Evolutionary conservation across 2,113 vertebrate genomes (phyloP), one percentile per base, ranked within the genome.

Genomic region (Gallinago undulata): DNA sequence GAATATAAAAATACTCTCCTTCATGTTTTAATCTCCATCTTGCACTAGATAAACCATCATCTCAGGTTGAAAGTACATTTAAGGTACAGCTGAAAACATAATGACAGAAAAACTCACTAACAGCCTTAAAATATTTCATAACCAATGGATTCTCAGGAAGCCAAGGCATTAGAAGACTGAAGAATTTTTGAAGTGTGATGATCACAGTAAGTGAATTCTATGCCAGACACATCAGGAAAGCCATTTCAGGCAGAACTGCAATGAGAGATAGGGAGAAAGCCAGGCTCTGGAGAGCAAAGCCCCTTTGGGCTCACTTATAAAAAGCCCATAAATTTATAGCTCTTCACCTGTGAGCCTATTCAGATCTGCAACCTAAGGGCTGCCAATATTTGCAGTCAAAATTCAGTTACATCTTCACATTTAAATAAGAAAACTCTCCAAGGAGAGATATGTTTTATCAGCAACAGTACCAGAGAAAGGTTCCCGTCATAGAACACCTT

Each of bases 391-490:
- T 93, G 74, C 55, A 39, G 73, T 17, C 70, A 63, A 94, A 93
- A 89, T 94, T 87, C 63, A 53, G 90, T 57, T 92, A 75, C 66
- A 76, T 45, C 62, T 75, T 96, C 82, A n/a, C 72, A 90, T 94
- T 93, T 64, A 89, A 94, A 88, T 84, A 69, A 35, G 76, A 93
- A 82, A 90, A 88, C 21, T 47, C 53, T 80, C 75, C 23, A 48
- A 81, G 53, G 37, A 56, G 27, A 90, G 24, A 48, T 19, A 47
- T 4, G 6, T 72, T 93, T 81, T 84, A 37, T 69, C 85, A 84
- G 74, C 59, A 87, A 6, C 66, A 83, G 23, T n/a, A 56, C 13
- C 69, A 89, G 35, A 50, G 73, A 24, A 55, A 78, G 48, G 21
- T 53, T 91, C 60, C 45, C 45, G 45, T 13, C 5, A 0, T 7